Conservation (phyloP, 1,140 invertebrate genomes). For the Drosophila kikkawai region DNA sequence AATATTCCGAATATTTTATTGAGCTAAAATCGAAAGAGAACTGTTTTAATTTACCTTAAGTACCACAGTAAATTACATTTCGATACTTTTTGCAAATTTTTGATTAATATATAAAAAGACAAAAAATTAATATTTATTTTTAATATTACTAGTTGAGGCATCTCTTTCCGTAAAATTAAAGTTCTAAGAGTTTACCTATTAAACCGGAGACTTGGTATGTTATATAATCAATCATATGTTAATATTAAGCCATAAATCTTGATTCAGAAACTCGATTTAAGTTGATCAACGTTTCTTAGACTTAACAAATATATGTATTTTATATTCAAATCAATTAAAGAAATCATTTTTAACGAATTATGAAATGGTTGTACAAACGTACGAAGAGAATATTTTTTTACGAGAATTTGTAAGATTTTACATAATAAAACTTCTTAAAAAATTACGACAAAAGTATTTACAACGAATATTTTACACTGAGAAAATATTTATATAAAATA, state of each 20-base stretch:
- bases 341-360: slow-evolving; percentile 20
- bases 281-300: neutral
- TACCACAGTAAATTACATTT: too few relatives aligned
- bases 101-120: too few relatives aligned
- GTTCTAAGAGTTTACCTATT: too few relatives aligned
- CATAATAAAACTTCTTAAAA: slow-evolving; percentile 54
- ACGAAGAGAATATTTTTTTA: slow-evolving; percentile 67
- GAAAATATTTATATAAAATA: slow-evolving; percentile 20
- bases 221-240: too few relatives aligned
- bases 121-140: too few relatives aligned
- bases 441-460: slow-evolving; percentile 61
- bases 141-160: too few relatives aligned
- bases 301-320: neutral
- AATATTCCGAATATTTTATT: too few relatives aligned
- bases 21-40: too few relatives aligned
- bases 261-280: neutral
- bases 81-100: too few relatives aligned
- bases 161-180: too few relatives aligned
- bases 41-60: too few relatives aligned
- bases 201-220: too few relatives aligned
- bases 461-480: slow-evolving; percentile 75
- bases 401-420: slow-evolving; percentile 66
- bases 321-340: neutral
- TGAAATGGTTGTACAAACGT: slow-evolving; percentile 30
- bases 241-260: neutral